phyloP scores from a whole-genome alignment of 2,888 invertebrate genomes.

The Microplitis deprimator region DNA sequence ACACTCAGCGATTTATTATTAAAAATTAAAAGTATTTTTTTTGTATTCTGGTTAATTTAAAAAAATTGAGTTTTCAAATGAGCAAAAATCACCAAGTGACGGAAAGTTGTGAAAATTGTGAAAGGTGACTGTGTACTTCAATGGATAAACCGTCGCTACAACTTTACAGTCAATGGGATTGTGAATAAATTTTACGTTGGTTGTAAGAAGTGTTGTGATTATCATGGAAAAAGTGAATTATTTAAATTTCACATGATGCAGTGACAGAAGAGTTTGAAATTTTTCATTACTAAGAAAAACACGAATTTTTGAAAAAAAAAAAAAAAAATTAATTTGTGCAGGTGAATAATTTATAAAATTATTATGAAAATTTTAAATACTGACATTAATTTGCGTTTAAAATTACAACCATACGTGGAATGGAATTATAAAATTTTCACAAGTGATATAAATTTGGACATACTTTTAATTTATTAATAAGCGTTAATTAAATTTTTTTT shows the following conservation, averaged over 20 bases:
- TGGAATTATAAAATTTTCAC: no score
- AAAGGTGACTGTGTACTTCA: slow-evolving; percentile 12
- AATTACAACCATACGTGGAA: no score
- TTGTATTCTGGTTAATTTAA: no score
- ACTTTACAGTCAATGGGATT: neutral
- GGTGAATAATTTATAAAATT: no score
- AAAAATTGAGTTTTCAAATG: neutral
- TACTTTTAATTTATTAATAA: no score
- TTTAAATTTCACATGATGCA: neutral
- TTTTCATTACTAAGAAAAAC: no score
- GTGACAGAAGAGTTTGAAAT: neutral
- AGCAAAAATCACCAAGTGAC: neutral
- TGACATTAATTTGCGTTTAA: no score
- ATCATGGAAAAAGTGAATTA: neutral
- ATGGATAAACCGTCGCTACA: slow-evolving; percentile 20
- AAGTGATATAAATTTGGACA: no score
- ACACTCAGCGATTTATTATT: neutral
- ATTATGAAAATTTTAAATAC: no score
- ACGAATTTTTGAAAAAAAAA: no score
- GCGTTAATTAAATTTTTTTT: no score
- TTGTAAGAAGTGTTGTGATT: slow-evolving; percentile 14
- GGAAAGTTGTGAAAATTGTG: slow-evolving; percentile 11
- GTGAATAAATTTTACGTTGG: neutral
- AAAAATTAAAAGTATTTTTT: neutral
- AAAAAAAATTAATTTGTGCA: no score